Percentiles rank a stretch among this genome's conserved stretches.
Conservation (phyloP, 2,113 vertebrate genomes). For the Symphodus melops region DNA sequence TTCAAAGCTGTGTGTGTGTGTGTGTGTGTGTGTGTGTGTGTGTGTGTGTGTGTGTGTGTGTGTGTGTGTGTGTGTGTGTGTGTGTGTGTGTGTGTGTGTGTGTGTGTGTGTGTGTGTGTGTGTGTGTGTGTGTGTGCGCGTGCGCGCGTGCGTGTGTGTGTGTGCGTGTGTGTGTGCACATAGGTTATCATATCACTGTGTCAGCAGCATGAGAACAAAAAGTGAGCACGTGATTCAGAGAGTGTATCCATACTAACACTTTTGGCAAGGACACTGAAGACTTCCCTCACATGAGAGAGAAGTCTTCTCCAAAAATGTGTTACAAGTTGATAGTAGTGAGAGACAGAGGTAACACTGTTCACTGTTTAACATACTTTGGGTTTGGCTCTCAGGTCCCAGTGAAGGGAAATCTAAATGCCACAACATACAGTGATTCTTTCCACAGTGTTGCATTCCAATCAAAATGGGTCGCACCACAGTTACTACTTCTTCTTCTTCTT, state of each 20-base stretch:
- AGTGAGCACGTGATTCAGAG: neutral
- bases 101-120: neutral
- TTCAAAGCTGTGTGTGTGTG: slow-evolving; percentile 24
- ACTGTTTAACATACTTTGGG: neutral
- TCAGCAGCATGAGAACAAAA: slow-evolving; percentile 53
- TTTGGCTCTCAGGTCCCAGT: neutral
- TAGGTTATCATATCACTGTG: slow-evolving; percentile 65
- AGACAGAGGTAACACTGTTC: neutral
- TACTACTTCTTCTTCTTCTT: no score
- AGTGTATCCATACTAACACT: neutral
- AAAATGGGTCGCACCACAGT: no score
- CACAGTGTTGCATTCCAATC: neutral
- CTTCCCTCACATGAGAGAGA: neutral
- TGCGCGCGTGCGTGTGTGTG: no score
- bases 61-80: neutral
- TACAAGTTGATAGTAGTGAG: neutral
- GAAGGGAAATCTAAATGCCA: neutral
- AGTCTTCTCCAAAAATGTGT: neutral
- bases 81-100: neutral
- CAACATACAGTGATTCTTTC: neutral
- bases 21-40: neutral
- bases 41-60: neutral
- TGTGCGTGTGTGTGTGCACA: no score
- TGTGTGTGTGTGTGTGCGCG: neutral
- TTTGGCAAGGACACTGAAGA: slow-evolving; percentile 20